Evolutionary conservation across 30 jellyfish, hydroid and myxozoan species (phyloP), one percentile per base, ranked within the genome.

Genomic region (Turritopsis dohrnii): DNA sequence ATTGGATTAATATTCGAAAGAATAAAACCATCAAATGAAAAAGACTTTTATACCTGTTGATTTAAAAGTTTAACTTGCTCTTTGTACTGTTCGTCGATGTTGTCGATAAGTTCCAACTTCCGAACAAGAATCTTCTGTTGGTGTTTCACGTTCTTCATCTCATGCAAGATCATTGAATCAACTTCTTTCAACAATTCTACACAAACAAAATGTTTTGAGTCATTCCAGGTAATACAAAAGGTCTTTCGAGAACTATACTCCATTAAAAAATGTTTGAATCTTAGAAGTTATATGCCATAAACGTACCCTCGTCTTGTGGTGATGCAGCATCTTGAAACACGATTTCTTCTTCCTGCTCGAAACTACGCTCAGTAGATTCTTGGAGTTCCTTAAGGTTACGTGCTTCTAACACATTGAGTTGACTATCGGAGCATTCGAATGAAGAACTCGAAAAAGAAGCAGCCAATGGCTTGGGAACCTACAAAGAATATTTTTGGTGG

Each of bases 11-110:
- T n/a, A n/a, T n/a, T n/a, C n/a, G n/a, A n/a, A n/a, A n/a, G n/a
- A n/a, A n/a, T n/a, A n/a, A n/a, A n/a, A n/a, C n/a, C n/a, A n/a
- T n/a, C n/a, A n/a, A n/a, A n/a, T n/a, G n/a, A n/a, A 20, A 29
- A n/a, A 41, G 13, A 41, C 5, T 41, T 5, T 41, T 41, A 3
- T 71, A 88, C 99, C 94, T 93, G 99, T 54, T 88, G 90, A 18
- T 86, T 85, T 53, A 93, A 77, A 1, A 93, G 94, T 71, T 82
- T 52, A 8, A 86, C 79, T 74, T 93, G 99, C 52, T 88, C 96
- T 52, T 88, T 83, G 76, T 93, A 93, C 76, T 93, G 95, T 27
- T 81, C 96, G 66, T 85, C 95, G 81, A 93, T 29, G 84, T 80
- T 88, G 54, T 93, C 94, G 24, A 89, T 79, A 18, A 93, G 83